Conservation (phyloP, 2,113 vertebrate species). For the Pongo abelii region DNA sequence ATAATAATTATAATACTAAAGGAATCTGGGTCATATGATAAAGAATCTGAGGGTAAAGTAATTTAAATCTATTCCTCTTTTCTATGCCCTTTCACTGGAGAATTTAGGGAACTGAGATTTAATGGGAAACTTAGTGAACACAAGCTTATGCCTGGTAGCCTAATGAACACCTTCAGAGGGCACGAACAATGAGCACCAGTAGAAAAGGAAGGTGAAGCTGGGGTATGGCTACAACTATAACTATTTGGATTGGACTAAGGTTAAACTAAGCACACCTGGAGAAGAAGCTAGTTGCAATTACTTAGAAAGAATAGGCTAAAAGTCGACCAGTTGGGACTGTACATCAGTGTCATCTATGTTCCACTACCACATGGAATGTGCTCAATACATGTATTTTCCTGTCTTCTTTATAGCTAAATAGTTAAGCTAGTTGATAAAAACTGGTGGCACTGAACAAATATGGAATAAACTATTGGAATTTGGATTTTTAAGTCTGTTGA, state of each 20-base stretch:
- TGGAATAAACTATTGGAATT: background rate
- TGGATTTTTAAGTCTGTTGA: background rate
- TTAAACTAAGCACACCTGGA: background rate
- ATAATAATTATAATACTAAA: background rate
- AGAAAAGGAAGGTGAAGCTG: background rate
- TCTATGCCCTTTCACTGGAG: background rate
- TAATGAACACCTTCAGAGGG: background rate
- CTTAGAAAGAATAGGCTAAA: background rate
- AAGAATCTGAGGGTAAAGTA: background rate
- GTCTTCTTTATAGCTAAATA: background rate
- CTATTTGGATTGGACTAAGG: background rate
- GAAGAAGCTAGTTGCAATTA: background rate
- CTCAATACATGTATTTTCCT: background rate
- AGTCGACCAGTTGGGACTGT: background rate
- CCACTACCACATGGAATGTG: background rate
- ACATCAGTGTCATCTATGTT: background rate
- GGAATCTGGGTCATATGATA: background rate
- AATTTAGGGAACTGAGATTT: background rate
- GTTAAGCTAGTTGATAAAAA: background rate
- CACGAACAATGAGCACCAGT: background rate
- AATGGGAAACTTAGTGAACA: background rate
- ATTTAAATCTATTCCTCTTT: background rate
- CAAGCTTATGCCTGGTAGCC: background rate
- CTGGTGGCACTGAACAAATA: background rate
- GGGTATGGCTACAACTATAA: background rate